phyloP scores from a whole-genome alignment of 2,797 vertebrate species.

The Melanotaenia parkinsoni region DNA sequence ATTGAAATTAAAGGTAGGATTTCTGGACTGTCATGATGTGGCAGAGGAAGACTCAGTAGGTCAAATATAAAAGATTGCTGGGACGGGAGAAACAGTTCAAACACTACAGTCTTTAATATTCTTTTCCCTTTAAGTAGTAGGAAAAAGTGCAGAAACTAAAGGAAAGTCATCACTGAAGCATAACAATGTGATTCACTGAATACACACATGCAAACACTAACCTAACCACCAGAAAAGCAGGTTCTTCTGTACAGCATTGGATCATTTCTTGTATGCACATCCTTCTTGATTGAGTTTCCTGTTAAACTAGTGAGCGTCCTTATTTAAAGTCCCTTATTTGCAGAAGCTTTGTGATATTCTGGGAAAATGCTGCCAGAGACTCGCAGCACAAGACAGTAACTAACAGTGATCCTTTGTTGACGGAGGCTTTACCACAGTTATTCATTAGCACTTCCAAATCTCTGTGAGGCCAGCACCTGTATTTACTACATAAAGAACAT shows the following conservation, averaged over 20 bases:
- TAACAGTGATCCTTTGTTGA: slow-evolving; percentile 18
- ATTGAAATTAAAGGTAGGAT: neutral
- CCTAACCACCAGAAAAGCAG: slow-evolving; percentile 42
- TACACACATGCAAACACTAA: neutral
- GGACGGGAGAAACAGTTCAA: neutral
- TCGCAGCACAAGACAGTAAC: slow-evolving; percentile 14
- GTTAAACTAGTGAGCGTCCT: slow-evolving; percentile 59
- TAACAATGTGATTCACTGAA: neutral
- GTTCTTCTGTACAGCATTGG: slow-evolving; percentile 42
- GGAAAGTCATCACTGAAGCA: neutral
- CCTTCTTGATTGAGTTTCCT: slow-evolving; percentile 53
- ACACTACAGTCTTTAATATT: neutral
- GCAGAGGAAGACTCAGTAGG: neutral
- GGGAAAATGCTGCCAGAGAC: neutral
- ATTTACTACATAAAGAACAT: slow-evolving; percentile 21
- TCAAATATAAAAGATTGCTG: neutral
- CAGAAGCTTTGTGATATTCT: slow-evolving; percentile 2
- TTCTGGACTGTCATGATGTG: neutral
- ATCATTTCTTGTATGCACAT: slow-evolving; percentile 38
- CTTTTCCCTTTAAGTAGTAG: neutral
- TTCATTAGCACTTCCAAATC: slow-evolving; percentile 30
- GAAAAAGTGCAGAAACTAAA: neutral
- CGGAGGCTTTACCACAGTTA: neutral
- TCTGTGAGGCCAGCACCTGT: slow-evolving; percentile 20
- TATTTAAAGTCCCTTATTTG: slow-evolving; percentile 28